These are phyloP conservation scores for Synaphobranchus kaupii DNA, from an alignment of 2,797 vertebrate species.

Conservation along the genomic window DNA sequence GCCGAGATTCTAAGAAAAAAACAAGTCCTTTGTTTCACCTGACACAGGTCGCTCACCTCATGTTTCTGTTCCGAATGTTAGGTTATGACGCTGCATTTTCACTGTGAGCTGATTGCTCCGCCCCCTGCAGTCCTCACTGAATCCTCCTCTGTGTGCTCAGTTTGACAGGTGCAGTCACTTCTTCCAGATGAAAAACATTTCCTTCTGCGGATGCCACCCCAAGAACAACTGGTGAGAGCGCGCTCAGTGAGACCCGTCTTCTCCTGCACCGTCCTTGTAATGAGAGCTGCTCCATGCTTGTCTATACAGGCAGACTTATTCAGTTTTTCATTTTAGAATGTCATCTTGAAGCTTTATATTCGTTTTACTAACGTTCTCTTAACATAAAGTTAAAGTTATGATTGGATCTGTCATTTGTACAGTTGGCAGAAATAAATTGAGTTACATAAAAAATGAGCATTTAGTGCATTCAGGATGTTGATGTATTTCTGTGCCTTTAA, in stretches of 20 bases:
- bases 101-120: not conserved
- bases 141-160: slow-evolving; percentile 58
- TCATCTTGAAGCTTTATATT: not conserved
- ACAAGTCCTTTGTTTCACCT: no score
- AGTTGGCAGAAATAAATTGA: not conserved
- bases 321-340: no score
- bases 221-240: slow-evolving; percentile 89
- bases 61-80: not conserved
- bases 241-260: not conserved
- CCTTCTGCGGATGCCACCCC: slow-evolving; percentile 95
- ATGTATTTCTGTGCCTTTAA: not conserved
- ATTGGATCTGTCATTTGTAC: not conserved
- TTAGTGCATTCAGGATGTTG: not conserved
- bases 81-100: not conserved
- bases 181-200: slow-evolving; percentile 99
- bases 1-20: not conserved
- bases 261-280: not conserved
- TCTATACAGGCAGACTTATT: no score
- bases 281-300: not conserved
- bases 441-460: not conserved
- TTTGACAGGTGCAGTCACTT: slow-evolving; percentile 96
- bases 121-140: not conserved
- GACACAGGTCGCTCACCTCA: no score
- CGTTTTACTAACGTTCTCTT: not conserved
- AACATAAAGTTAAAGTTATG: not conserved